Percentiles rank a stretch among this genome's conserved stretches.
These are phyloP conservation scores for Drosophila dives DNA, from an alignment of 2,888 invertebrate species.

Conservation along the genomic window DNA sequence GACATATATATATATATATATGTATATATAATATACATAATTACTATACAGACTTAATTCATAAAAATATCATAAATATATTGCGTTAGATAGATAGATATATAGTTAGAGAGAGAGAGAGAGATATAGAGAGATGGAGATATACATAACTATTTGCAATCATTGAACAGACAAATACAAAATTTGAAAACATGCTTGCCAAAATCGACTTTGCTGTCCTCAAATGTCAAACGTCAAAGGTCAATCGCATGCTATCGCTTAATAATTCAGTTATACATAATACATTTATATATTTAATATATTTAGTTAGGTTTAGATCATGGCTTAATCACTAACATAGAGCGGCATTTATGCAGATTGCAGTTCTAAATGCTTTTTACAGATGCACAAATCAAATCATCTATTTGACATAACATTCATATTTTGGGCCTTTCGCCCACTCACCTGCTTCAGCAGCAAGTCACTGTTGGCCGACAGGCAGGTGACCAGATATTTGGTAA, in stretches of 20 bases:
- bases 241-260: constrained; percentile 59
- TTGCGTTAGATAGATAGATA: neutral
- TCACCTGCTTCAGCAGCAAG: constrained; percentile 95
- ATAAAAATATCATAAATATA: constrained; percentile 1
- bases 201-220: constrained; percentile 44
- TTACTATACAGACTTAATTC: constrained; percentile 19
- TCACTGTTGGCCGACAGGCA: constrained; percentile 97
- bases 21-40: constrained; percentile 14
- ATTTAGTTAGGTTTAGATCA: neutral
- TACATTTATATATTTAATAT: neutral
- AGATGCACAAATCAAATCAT: neutral
- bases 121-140: neutral
- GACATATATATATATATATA: constrained; percentile 22
- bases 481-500: constrained; percentile 96
- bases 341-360: constrained; percentile 22
- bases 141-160: constrained; percentile 20
- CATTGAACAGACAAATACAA: constrained; percentile 13
- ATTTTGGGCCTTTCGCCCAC: constrained; percentile 37
- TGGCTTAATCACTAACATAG: constrained; percentile 40
- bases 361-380: constrained; percentile 9
- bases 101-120: neutral
- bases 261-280: constrained; percentile 22
- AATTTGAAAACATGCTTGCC: constrained; percentile 49
- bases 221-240: constrained; percentile 26
- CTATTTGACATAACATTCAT: no score